Conservation (phyloP, 1,140 invertebrate genomes). For the Platyscapa corneri region DNA sequence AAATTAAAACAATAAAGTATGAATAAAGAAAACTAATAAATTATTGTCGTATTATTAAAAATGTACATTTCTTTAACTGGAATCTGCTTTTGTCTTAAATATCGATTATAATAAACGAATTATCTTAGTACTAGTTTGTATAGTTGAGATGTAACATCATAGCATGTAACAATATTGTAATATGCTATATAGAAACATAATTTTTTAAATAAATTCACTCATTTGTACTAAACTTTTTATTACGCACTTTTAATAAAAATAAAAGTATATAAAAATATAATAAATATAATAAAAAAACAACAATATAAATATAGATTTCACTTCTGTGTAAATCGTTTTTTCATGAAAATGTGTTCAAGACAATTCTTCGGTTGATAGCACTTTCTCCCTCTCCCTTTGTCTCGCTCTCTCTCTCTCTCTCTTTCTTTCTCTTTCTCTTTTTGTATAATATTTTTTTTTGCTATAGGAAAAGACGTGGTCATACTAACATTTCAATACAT, state of each 20-base stretch:
- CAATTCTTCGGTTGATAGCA: not conserved
- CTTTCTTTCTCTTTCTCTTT: not conserved
- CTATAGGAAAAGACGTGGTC: not conserved
- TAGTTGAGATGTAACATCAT: too few relatives aligned
- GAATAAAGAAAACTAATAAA: too few relatives aligned
- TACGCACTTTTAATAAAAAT: not conserved
- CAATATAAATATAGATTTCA: slow-evolving; percentile 6
- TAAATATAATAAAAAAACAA: not conserved
- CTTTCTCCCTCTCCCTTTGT: slow-evolving; percentile 35
- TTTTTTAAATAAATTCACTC: not conserved
- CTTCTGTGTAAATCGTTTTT: not conserved
- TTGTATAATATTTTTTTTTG: slow-evolving; percentile 4
- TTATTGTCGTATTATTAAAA: too few relatives aligned
- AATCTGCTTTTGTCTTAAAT: too few relatives aligned
- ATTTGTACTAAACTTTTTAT: not conserved
- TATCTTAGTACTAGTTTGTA: too few relatives aligned
- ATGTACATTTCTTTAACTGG: too few relatives aligned
- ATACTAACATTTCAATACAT: not conserved
- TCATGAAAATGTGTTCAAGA: slow-evolving; percentile 15
- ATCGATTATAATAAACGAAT: too few relatives aligned
- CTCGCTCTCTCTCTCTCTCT: not conserved
- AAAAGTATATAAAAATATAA: too few relatives aligned
- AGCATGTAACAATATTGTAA: too few relatives aligned
- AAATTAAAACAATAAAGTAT: too few relatives aligned
- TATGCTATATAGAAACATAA: too few relatives aligned